A percentile compares a stretch with the other conserved stretches of the same genome.
Evolutionary conservation across 2,113 vertebrate species (phyloP).

Genomic region (Neogobius melanostomus): DNA sequence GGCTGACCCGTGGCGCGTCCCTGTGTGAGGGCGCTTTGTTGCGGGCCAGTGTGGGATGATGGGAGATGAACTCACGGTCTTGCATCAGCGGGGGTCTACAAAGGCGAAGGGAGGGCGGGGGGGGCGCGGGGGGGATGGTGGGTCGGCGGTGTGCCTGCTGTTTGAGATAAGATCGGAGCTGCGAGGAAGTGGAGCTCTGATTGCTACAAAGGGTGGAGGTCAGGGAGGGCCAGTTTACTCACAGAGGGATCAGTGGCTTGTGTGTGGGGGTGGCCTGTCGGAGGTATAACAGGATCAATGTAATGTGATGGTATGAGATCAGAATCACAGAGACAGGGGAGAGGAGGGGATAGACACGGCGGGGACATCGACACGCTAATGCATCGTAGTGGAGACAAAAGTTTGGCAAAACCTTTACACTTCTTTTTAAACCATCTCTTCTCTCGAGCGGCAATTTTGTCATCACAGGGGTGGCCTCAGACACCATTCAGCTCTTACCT

Average conservation of each 20-base stretch:
- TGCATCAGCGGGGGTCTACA: constrained; percentile 56
- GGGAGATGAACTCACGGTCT: constrained; percentile 70
- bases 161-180: constrained; percentile 75
- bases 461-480: too few species aligned
- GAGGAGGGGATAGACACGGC: constrained; percentile 3
- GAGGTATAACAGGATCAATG: constrained; percentile 74
- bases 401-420: too few species aligned
- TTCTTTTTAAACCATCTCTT: too few species aligned
- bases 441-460: too few species aligned
- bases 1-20: constrained; percentile 66
- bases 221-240: constrained; percentile 76
- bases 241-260: constrained; percentile 71
- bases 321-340: constrained; percentile 56
- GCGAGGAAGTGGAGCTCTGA: constrained; percentile 75
- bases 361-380: too few species aligned
- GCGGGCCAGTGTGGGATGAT: constrained; percentile 74
- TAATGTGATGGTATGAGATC: constrained; percentile 74
- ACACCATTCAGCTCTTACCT: too few species aligned
- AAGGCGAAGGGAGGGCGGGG: constrained; percentile 30
- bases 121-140: constrained; percentile 21
- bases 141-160: constrained; percentile 72
- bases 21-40: constrained; percentile 70
- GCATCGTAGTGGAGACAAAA: too few species aligned
- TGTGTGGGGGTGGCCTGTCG: constrained; percentile 62
- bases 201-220: constrained; percentile 78